Evolutionary conservation across 2,888 invertebrate genomes (phyloP).

Genomic region (Liodrosophila aerea): DNA sequence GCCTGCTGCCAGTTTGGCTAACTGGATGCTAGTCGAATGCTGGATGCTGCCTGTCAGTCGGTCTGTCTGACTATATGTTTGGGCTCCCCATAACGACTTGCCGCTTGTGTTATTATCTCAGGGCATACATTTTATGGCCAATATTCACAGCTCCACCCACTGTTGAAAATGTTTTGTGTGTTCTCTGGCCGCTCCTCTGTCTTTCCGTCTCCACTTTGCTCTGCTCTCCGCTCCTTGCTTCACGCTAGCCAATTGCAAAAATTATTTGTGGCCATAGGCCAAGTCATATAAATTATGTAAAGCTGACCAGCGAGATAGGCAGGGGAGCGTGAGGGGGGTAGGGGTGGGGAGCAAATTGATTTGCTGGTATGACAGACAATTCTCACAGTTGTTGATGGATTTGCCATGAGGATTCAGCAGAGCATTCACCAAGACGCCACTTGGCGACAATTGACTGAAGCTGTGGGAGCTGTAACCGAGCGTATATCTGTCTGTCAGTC

Average conservation of each 20-base stretch:
- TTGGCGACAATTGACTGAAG: slow-evolving; percentile 36
- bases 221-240: too few species aligned
- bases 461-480: slow-evolving; percentile 30
- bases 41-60: slow-evolving; percentile 10
- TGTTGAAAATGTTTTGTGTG: slow-evolving; percentile 72
- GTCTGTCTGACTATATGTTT: slow-evolving; percentile 14
- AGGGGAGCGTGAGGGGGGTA: slow-evolving; percentile 10
- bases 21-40: too few species aligned
- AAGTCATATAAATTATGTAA: slow-evolving; percentile 52
- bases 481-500: slow-evolving; percentile 3
- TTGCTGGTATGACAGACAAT: slow-evolving; percentile 40
- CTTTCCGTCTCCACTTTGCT: slow-evolving; percentile 5
- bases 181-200: slow-evolving; percentile 29
- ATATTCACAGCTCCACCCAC: slow-evolving; percentile 80
- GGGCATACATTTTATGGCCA: slow-evolving; percentile 76
- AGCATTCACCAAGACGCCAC: slow-evolving; percentile 54
- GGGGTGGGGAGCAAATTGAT: slow-evolving; percentile 42
- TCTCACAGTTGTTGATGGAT: slow-evolving; percentile 50
- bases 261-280: slow-evolving; percentile 68
- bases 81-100: slow-evolving; percentile 68
- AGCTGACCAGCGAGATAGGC: slow-evolving; percentile 16
- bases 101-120: slow-evolving; percentile 75
- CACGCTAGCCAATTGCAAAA: slow-evolving; percentile 57
- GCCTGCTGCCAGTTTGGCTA: slow-evolving; percentile 1
- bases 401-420: slow-evolving; percentile 16